Evolutionary conservation across 2,797 vertebrate genomes (phyloP), one percentile per base, ranked within the genome.

Genomic region (Rhadinocentrus ornatus): DNA sequence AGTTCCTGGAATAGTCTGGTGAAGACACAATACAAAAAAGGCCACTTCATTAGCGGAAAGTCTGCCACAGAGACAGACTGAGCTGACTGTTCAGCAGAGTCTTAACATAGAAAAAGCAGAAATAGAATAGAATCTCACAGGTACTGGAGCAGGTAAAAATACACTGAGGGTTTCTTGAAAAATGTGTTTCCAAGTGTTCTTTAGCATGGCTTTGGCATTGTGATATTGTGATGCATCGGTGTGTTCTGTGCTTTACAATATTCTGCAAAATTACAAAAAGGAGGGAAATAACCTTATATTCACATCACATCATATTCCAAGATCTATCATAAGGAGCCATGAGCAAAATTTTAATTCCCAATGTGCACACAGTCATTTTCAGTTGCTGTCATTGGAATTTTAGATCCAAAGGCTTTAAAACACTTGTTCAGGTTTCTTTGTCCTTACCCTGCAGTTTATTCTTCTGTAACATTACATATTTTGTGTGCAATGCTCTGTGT

Each of bases 31-130:
- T 67, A 78, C 79, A 88, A 78, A 48, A 39, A 86, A 77, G 81
- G 89, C 77, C 55, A 74, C 60, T 81, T 90, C 81, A 86, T 90
- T 87, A 89, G 80, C 71, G 81, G 70, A 73, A 29, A 69, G 68
- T 61, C 69, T 84, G 76, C 80, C 71, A 78, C 29, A 52, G 66
- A 73, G 79, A 89, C 75, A 59, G 77, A 78, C 69, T 69, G 63
- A 76, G 79, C 26, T 29, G 44, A 63, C 70, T 72, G 62, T 61
- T 81, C 75, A 72, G 53, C 54, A 46, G 46, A 22, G 37, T 59
- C 53, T 57, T 67, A 77, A 82, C 64, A 11, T 4, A 62, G 26
- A 39, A 69, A 71, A 72, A 63, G 55, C n/a, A 69, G 69, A 74
- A 82, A 66, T 59, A 77, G 50, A 78, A 59, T 32, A 32, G 39